These are phyloP conservation scores for Stigmatopora nigra DNA, from an alignment of 2,113 vertebrate species.

Conservation along the genomic window DNA sequence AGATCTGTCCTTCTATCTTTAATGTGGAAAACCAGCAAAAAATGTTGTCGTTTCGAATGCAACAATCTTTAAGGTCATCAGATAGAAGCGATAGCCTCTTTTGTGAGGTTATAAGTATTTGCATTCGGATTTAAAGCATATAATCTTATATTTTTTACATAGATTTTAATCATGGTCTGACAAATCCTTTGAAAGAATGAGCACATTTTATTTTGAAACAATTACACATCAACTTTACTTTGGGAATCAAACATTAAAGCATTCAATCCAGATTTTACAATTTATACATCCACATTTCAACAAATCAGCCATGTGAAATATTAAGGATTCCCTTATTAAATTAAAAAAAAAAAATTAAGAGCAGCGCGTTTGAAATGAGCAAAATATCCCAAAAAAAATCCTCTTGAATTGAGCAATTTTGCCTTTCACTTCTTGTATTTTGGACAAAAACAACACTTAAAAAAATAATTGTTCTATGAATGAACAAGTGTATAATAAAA, in stretches of 20 bases:
- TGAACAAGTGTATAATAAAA: neutral
- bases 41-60: too few species aligned
- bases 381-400: neutral
- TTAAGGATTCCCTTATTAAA: neutral
- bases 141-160: too few species aligned
- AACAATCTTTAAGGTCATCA: too few species aligned
- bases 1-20: too few species aligned
- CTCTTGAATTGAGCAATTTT: neutral
- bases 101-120: too few species aligned
- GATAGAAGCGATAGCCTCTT: too few species aligned
- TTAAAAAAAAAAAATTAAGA: neutral
- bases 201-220: constrained; percentile 33
- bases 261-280: neutral
- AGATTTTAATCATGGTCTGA: neutral
- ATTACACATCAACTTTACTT: constrained; percentile 22
- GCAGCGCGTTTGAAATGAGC: neutral
- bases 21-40: too few species aligned
- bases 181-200: constrained; percentile 16
- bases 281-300: neutral
- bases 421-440: neutral
- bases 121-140: too few species aligned
- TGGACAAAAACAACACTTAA: neutral
- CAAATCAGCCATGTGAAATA: neutral
- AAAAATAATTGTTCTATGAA: neutral
- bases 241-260: constrained; percentile 18